These are phyloP conservation scores for Saccostrea glomerata DNA, from an alignment of 1,140 invertebrate genomes.

Conservation along the genomic window DNA sequence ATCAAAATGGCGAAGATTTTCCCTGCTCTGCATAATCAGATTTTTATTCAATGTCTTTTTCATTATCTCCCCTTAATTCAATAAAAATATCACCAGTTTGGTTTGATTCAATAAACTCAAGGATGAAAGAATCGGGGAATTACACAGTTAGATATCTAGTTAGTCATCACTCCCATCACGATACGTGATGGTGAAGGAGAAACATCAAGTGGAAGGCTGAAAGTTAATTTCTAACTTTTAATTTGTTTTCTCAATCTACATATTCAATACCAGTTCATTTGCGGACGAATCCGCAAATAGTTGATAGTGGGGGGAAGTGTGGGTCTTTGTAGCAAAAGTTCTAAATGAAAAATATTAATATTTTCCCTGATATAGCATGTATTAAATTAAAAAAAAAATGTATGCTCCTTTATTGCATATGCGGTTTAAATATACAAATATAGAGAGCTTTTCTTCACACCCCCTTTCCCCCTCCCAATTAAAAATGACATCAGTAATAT, in stretches of 20 bases:
- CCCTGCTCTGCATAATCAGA: constrained; percentile 1
- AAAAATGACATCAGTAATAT: no score
- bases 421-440: no score
- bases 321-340: no score
- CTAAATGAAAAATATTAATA: no score
- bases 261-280: not conserved
- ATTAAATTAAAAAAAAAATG: no score
- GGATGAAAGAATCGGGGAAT: not conserved
- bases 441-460: no score
- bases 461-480: no score
- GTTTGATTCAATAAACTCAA: constrained; percentile 27
- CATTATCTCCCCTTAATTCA: constrained; percentile 33
- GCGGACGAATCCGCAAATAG: no score
- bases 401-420: no score
- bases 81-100: constrained; percentile 27
- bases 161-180: not conserved
- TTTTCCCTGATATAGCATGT: no score
- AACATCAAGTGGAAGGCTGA: not conserved
- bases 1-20: no score
- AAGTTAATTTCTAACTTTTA: not conserved
- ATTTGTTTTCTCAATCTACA: constrained; percentile 3
- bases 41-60: constrained; percentile 27
- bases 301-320: no score
- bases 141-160: not conserved
- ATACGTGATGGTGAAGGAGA: not conserved